A percentile compares a stretch with the other conserved stretches of the same genome.
Evolutionary conservation across 2,888 invertebrate genomes (phyloP).

Genomic region (Lysandra coridon): DNA sequence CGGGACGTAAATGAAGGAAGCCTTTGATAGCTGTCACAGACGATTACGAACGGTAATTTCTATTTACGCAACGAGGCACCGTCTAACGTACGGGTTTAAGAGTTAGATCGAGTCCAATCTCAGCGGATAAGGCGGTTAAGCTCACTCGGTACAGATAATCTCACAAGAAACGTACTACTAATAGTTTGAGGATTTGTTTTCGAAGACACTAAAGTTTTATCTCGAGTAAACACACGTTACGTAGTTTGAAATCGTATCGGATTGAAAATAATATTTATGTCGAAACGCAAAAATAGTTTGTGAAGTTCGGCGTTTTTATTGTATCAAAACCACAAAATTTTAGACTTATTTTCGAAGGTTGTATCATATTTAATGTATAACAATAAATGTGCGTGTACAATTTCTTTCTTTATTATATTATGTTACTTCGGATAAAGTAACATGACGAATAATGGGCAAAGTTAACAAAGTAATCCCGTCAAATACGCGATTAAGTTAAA

Average conservation of each 20-base stretch:
- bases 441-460: constrained; percentile 33
- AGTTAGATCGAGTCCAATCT: constrained; percentile 31
- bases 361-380: background rate
- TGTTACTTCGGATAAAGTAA: background rate
- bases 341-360: background rate
- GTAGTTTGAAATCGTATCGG: background rate
- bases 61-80: constrained; percentile 30
- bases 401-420: background rate
- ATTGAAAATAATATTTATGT: background rate
- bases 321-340: background rate
- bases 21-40: constrained; percentile 30
- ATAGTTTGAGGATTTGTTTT: constrained; percentile 29
- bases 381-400: background rate
- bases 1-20: constrained; percentile 31
- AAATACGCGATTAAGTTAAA: constrained; percentile 62
- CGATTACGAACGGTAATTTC: constrained; percentile 29
- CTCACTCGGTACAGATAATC: constrained; percentile 27
- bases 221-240: background rate
- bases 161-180: constrained; percentile 29
- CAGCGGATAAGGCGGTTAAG: constrained; percentile 28
- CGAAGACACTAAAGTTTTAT: constrained; percentile 20
- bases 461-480: constrained; percentile 44
- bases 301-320: background rate
- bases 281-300: background rate
- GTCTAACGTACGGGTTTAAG: constrained; percentile 29